A percentile compares a stretch with the other conserved stretches of the same genome.
phyloP scores from a whole-genome alignment of 2,113 vertebrate species.

The Egretta garzetta region DNA sequence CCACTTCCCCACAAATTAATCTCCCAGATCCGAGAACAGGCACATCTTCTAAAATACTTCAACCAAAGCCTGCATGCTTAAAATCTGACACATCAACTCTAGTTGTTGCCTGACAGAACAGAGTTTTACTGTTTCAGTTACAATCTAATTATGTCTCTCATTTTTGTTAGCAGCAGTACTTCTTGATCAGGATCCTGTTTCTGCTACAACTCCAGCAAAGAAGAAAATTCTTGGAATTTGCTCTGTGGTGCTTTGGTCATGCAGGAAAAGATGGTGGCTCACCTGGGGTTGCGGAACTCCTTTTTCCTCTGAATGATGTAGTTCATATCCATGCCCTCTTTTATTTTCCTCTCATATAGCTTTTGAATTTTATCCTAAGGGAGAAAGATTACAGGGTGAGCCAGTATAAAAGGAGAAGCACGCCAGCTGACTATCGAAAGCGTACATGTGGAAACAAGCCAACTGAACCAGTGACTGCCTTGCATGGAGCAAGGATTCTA shows the following conservation, averaged over 20 bases:
- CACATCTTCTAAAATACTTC: neutral
- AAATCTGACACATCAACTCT: neutral
- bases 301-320: constrained; percentile 97
- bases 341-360: constrained; percentile 91
- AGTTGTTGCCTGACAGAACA: neutral
- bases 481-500: neutral
- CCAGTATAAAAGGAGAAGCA: neutral
- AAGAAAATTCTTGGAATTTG: neutral
- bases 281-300: constrained; percentile 98
- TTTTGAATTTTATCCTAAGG: constrained; percentile 94
- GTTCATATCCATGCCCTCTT: constrained; percentile 97
- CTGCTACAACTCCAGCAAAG: neutral
- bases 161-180: neutral
- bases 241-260: neutral
- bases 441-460: neutral
- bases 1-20: neutral
- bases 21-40: neutral
- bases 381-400: neutral
- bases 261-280: neutral
- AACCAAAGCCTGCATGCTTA: neutral
- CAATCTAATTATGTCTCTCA: neutral
- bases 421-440: neutral
- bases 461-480: neutral
- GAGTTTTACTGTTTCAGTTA: neutral
- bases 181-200: neutral